phyloP scores from a whole-genome alignment of 2,888 invertebrate species.

The Oscheius sp. region DNA sequence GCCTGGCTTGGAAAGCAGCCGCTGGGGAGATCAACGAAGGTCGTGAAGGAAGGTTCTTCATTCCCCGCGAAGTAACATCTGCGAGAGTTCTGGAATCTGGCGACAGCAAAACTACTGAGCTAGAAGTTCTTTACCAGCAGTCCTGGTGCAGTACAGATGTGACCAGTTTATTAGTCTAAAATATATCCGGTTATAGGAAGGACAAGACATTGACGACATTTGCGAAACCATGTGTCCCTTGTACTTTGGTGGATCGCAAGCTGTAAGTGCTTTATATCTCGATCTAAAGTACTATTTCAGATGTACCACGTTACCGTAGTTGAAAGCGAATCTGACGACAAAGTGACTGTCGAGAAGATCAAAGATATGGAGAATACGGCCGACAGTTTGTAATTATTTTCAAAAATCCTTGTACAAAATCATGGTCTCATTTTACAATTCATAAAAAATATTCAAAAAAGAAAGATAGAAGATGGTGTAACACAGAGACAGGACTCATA shows the following conservation, averaged over 20 bases:
- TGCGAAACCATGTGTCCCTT: conserved; percentile 59
- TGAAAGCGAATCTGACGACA: conserved; percentile 12
- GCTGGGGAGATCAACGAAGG: conserved; percentile 50
- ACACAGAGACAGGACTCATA: too few species aligned
- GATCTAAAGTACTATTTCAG: conserved; percentile 1
- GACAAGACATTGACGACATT: conserved; percentile 58
- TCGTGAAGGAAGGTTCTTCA: conserved; percentile 47
- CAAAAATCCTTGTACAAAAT: neutral
- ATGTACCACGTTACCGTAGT: conserved; percentile 27
- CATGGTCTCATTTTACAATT: too few species aligned
- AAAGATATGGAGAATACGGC: conserved; percentile 28
- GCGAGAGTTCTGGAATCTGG: conserved; percentile 34
- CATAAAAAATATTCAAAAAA: too few species aligned
- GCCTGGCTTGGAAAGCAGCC: conserved; percentile 56
- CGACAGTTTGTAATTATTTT: conserved; percentile 8
- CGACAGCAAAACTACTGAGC: conserved; percentile 37
- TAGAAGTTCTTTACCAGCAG: conserved; percentile 54
- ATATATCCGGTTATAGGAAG: conserved; percentile 36
- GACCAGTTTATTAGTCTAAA: neutral
- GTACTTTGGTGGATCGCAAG: conserved; percentile 51
- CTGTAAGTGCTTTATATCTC: conserved; percentile 37
- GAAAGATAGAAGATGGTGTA: too few species aligned
- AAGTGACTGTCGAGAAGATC: conserved; percentile 20
- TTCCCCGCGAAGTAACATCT: conserved; percentile 45
- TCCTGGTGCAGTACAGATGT: conserved; percentile 49